phyloP scores from a whole-genome alignment of 2,888 invertebrate species.

The Pharmacophagus antenor region DNA sequence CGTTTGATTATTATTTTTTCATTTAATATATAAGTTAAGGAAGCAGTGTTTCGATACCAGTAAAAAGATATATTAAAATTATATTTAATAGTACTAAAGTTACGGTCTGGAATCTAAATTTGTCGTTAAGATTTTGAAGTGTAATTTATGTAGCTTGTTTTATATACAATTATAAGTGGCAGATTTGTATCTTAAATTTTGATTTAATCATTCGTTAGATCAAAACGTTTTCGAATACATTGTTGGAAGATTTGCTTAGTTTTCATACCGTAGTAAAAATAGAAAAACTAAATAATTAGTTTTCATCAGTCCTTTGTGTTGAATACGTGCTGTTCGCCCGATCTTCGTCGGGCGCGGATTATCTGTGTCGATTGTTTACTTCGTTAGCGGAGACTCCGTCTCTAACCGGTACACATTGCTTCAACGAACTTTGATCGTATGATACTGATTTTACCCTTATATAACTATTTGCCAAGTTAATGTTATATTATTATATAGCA shows the following conservation, averaged over 20 bases:
- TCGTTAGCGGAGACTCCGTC: constrained; percentile 69
- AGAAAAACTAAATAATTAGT: constrained; percentile 64
- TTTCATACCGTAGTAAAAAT: constrained; percentile 48
- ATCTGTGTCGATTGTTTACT: constrained; percentile 74
- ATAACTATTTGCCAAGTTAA: background rate
- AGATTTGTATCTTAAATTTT: background rate
- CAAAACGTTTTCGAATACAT: constrained; percentile 17
- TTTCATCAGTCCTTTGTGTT: constrained; percentile 70
- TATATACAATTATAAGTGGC: too few species aligned
- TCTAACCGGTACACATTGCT: constrained; percentile 53
- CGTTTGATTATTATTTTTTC: too few species aligned
- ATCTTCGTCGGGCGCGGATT: constrained; percentile 57
- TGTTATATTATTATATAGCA: background rate
- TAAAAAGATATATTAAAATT: too few species aligned
- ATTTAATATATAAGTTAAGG: too few species aligned
- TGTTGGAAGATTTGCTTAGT: constrained; percentile 43
- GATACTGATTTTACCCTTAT: background rate
- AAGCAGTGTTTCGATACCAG: too few species aligned
- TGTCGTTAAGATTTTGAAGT: background rate
- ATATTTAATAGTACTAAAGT: too few species aligned
- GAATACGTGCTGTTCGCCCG: constrained; percentile 51
- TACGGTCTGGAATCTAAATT: too few species aligned
- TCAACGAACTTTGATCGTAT: constrained; percentile 58
- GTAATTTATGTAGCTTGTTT: background rate
- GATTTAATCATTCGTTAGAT: constrained; percentile 12